These are phyloP conservation scores for Probaryconus sp. DNA, from an alignment of 1,140 invertebrate species.

Conservation along the genomic window DNA sequence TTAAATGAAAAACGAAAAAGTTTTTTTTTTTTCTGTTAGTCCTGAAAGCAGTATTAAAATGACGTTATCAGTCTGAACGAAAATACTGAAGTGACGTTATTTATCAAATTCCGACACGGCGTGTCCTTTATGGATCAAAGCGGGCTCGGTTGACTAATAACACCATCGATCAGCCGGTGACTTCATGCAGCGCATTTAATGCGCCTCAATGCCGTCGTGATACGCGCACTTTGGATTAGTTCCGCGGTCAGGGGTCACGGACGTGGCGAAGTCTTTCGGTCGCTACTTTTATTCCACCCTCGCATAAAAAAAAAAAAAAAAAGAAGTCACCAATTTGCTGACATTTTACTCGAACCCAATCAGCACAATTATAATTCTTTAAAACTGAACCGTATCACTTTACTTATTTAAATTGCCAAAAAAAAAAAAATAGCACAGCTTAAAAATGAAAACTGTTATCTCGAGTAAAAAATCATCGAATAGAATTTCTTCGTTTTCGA, in stretches of 20 bases:
- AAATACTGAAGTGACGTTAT: constrained; percentile 1
- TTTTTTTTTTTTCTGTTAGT: too few species aligned
- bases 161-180: constrained; percentile 64
- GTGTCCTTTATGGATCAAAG: constrained; percentile 27
- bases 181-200: constrained; percentile 62
- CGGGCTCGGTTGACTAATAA: constrained; percentile 61
- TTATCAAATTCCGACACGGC: constrained; percentile 25
- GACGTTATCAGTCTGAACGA: constrained; percentile 4
- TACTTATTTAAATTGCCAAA: too few species aligned
- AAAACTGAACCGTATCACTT: too few species aligned
- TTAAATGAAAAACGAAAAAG: too few species aligned
- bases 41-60: too few species aligned
- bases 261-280: constrained; percentile 2
- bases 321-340: too few species aligned
- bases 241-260: constrained; percentile 61
- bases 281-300: constrained; percentile 5
- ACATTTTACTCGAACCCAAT: too few species aligned
- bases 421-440: too few species aligned
- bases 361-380: too few species aligned
- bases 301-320: constrained; percentile 32
- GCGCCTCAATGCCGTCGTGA: constrained; percentile 59
- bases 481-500: too few species aligned
- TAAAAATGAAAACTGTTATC: too few species aligned
- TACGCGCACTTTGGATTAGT: constrained; percentile 66
- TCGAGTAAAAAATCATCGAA: too few species aligned